Evolutionary conservation across 2,797 vertebrate genomes (phyloP), one percentile per base, ranked within the genome.

Genomic region (Sebastes aleutianus): DNA sequence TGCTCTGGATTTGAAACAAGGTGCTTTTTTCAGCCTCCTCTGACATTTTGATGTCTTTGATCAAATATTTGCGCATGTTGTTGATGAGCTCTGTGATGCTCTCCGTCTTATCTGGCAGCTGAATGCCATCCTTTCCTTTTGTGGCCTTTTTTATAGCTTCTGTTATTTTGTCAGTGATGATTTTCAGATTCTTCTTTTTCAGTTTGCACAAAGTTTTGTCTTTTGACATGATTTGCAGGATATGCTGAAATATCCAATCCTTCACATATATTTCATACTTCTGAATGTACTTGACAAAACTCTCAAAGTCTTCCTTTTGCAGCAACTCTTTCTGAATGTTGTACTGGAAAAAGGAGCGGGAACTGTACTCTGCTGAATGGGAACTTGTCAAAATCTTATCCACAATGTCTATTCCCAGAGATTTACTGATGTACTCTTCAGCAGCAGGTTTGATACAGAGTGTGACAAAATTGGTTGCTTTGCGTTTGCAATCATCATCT

Each of bases 401-500:
- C 3, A 93, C 87, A 31, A 95, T 92, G 11, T 88, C 5, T 27
- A 88, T 36, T 43, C 94, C 94, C 32, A 96, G 78, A 66, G 76
- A 82, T 72, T 53, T 80, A 3, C 58, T 72, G 20, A 95, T 85
- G 67, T 83, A 90, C 0, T 90, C 82, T 12, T 70, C 69, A 7
- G 93, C 39, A 4, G 91, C 91, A 36, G 93, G 93, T 70, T 73
- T 92, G 5, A 96, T 74, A 53, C 94, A 94, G 7, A 27, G 3
- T 8, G 66, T 29, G 57, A 79, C 87, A 70, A 92, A 95, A 10
- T 75, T 8, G 0, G 14, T 47, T 26, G 92, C 92, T 74, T 93
- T 94, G 3, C 68, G 77, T 11, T 90, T 83, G 12, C 87, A 82
- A n/a, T n/a, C n/a, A 1, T 91, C 27, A 2, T 36, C 36, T 39